Evolutionary conservation across 2,113 vertebrate genomes (phyloP), one percentile per base, ranked within the genome.

Genomic region (Alaudala cheleensis): DNA sequence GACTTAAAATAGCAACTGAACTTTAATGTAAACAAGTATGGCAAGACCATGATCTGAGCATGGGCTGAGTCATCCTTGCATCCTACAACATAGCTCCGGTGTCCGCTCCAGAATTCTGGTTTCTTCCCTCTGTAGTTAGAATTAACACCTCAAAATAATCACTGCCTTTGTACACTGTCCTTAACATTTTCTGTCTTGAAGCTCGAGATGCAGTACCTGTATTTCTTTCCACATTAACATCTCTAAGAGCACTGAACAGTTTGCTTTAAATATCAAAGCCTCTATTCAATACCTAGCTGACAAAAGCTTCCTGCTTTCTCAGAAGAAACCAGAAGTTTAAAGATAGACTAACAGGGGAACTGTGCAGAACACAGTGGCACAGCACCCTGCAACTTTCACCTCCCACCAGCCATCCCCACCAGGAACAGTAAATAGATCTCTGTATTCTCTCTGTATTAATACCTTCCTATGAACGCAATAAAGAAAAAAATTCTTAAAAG

Each of bases 11-110:
- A 94, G 77, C 74, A 64, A 40, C 60, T 86, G 95, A 97, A 98
- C 96, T 97, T 97, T 81, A 81, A 86, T 67, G 69, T 96, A 84
- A 93, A 96, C 85, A 90, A 89, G 90, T 74, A 28, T 37, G 57
- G 93, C 62, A 84, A 86, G 79, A 80, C 85, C 81, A 44, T 34
- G 71, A 89, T 91, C 56, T 56, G 88, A 89, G 78, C 47, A 22
- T 5, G 51, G 97, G 98, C 98, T 98, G 98, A 98, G 98, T 98
- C 98, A 98, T 98, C 80, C 90, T 95, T 40, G 42, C 90, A 91
- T 81, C 31, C 92, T 24, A 45, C 72, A 50, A 33, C 49, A 39
- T 1, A 90, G 85, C 85, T 88, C 93, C 53, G 12, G 37, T 6
- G 18, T 22, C 78, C n/a, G 20, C 92, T 91, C 83, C 45, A 33